Evolutionary conservation across 2,113 vertebrate species (phyloP), one percentile per base, ranked within the genome.

Genomic region (Atlantisia rogersi): DNA sequence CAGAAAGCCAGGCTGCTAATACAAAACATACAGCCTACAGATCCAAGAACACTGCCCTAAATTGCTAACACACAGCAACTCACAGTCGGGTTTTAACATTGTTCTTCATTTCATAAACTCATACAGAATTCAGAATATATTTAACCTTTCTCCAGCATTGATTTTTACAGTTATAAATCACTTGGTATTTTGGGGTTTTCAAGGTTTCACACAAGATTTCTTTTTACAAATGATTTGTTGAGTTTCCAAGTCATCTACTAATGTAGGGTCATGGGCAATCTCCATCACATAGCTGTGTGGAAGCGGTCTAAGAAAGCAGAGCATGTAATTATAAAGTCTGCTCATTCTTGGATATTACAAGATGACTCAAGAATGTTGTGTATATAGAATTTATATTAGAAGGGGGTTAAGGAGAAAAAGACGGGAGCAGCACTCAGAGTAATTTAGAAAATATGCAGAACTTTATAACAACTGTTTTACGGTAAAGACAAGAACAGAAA

Each of bases 1-100:
- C 59, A 65, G 63, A 94, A 97, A 92, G 60, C 68, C 78, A 69
- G 44, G 21, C 67, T 93, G 55, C 59, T 96, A 82, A 92, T 77
- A 35, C 29, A 82, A 92, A 96, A 63, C 93, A 82, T 79, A 68
- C 52, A 81, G 68, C 64, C 28, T 81, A 40, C 3, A 2, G 39
- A 83, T 86, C 68, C 67, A 74, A 96, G 37, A 91, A 82, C 52
- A 88, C 76, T 87, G 67, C 32, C 31, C 15, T 50, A 92, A 86
- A 88, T 58, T 87, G 46, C 71, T 95, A 82, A 89, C 88, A 88
- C 29, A 37, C 63, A 80, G 67, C 81, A 93, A 35, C 26, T 67
- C 55, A 42, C 6, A 58, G 90, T 60, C 0, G 0, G 26, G 24
- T 84, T 96, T 90, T 82, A 83, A 15, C 53, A 58, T 58, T 81